phyloP scores from a whole-genome alignment of 1,140 invertebrate species.

The Limonius californicus region DNA sequence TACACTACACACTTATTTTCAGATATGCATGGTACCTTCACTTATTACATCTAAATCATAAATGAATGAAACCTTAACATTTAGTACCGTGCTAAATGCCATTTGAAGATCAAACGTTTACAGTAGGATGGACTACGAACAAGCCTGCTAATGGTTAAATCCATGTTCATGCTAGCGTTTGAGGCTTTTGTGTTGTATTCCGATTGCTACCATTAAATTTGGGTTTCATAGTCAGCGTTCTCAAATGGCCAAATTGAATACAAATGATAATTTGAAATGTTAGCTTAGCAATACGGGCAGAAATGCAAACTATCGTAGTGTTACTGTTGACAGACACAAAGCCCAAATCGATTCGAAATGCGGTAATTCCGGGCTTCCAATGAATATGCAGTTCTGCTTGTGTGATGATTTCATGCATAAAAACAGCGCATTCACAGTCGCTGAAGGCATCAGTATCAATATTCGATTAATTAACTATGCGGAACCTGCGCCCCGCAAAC shows the following conservation, averaged over 20 bases:
- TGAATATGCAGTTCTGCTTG: conserved; percentile 5
- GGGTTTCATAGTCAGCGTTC: too few relatives aligned
- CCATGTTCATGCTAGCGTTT: too few relatives aligned
- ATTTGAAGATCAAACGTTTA: too few relatives aligned
- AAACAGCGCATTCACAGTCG: not conserved
- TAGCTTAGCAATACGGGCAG: not conserved
- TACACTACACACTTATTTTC: too few relatives aligned
- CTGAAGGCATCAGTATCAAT: conserved; percentile 8
- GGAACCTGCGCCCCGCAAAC: not conserved
- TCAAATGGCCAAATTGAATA: not conserved
- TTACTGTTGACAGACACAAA: not conserved
- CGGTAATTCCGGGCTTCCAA: conserved; percentile 5
- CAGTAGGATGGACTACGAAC: too few relatives aligned
- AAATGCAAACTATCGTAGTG: not conserved
- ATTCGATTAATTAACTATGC: conserved; percentile 3
- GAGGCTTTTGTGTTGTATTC: too few relatives aligned
- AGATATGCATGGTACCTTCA: too few relatives aligned
- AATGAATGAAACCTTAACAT: too few relatives aligned
- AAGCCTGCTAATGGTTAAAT: too few relatives aligned
- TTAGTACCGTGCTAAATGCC: too few relatives aligned
- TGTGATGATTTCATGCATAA: conserved; percentile 9
- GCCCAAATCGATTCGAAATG: not conserved
- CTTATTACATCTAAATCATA: too few relatives aligned
- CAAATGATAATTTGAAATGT: not conserved
- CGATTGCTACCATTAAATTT: too few relatives aligned